Base-by-base conservation (phyloP, 2,888 invertebrate species). In the Rambutsinella grinnellia region DNA sequence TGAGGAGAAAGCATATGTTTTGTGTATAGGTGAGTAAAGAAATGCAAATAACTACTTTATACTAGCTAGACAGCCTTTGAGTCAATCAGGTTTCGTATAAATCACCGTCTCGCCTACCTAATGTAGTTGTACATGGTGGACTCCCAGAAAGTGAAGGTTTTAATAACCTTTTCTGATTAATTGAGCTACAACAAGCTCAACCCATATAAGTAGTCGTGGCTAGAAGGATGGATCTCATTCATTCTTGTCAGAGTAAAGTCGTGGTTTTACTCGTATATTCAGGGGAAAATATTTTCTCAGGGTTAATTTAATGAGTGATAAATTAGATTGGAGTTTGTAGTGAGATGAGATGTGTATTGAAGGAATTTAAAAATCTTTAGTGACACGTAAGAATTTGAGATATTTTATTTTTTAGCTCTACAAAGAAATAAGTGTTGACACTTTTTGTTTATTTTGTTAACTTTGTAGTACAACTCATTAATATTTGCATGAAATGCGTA, bases 131-230 rank as follows among this genome's bases (percentile, higher is more conserved):
- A 36, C 6, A 8, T 5, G 13, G 36, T 36, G 36, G 36, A 36
- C 36, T 36, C 6, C 36, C 36, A 36, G 36, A n/a, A n/a, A n/a
- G n/a, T n/a, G 53, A 36, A 27, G 63, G 63, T 53, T 63, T 53
- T 28, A 63, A 36, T 15, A 54, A 23, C 23, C 49, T n/a, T 10
- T 28, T 19, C 57, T 70, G 69, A 70, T 70, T 70, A 70, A 62
- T 70, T 70, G 69, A 56, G 53, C 56, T 51, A 70, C 54, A 44
- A 61, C n/a, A n/a, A n/a, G n/a, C n/a, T n/a, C n/a, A n/a, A n/a
- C n/a, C n/a, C n/a, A n/a, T n/a, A n/a, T n/a, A n/a, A n/a, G n/a
- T n/a, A n/a, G n/a, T n/a, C n/a, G n/a, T 36, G 5, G 36, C 36
- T 13, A 13, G 13, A 36, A 8, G 51, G 62, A 36, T 28, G 60